Evolutionary conservation across 2,113 vertebrate species (phyloP).

Genomic region (Istiophorus platypterus): DNA sequence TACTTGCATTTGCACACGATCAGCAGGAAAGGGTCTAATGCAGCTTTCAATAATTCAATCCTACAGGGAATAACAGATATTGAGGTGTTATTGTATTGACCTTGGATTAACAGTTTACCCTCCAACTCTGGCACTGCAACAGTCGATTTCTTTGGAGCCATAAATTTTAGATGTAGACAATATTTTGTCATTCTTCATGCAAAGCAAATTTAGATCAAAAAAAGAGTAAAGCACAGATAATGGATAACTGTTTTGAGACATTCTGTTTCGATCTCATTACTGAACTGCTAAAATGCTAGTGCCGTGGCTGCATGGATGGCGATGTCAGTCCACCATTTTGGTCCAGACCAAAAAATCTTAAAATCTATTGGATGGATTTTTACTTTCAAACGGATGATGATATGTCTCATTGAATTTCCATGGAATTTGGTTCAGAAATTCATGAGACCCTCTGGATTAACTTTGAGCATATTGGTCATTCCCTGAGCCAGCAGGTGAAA

Average conservation of each 20-base stretch:
- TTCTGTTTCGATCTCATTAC: background rate
- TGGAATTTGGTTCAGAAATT: too few relatives aligned
- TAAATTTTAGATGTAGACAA: slow-evolving; percentile 30
- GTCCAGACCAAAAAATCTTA: too few relatives aligned
- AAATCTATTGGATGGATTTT: too few relatives aligned
- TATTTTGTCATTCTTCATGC: slow-evolving; percentile 17
- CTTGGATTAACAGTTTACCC: background rate
- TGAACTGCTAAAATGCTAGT: background rate
- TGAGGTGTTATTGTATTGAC: slow-evolving; percentile 45
- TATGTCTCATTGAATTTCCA: too few relatives aligned
- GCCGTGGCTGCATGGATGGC: too few relatives aligned
- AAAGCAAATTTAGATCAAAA: slow-evolving; percentile 11
- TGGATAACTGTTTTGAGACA: background rate
- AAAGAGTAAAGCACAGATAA: background rate
- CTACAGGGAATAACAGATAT: slow-evolving; percentile 33
- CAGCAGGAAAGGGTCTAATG: slow-evolving; percentile 32
- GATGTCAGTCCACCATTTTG: too few relatives aligned
- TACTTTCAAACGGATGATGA: too few relatives aligned
- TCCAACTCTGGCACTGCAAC: background rate
- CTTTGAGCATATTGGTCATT: too few relatives aligned
- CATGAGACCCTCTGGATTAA: too few relatives aligned
- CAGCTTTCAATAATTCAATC: slow-evolving; percentile 59
- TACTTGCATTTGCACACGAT: slow-evolving; percentile 5
- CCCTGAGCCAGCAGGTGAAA: too few relatives aligned
- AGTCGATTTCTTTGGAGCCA: slow-evolving; percentile 47